These are phyloP conservation scores for Triplophysa dalaica DNA, from an alignment of 2,113 vertebrate species.

Conservation along the genomic window DNA sequence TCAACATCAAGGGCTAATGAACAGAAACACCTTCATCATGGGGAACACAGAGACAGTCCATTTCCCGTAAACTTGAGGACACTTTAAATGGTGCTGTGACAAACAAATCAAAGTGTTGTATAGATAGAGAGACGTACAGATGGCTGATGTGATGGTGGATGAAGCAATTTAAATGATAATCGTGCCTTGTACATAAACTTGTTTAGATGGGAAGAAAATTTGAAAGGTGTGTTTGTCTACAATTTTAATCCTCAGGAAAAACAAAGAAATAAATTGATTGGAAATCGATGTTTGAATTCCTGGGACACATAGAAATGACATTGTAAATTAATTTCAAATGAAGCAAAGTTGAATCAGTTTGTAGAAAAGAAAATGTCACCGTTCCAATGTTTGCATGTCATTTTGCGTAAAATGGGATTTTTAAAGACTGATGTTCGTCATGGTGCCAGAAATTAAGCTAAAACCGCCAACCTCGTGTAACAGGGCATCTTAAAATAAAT, in stretches of 20 bases:
- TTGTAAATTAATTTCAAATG: background rate
- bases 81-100: conserved; percentile 47
- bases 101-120: conserved; percentile 57
- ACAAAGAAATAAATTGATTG: conserved; percentile 10
- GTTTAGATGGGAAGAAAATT: conserved; percentile 14
- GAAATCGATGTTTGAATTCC: background rate
- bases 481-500: conserved; percentile 36
- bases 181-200: conserved; percentile 51
- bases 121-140: conserved; percentile 48
- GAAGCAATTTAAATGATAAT: conserved; percentile 33
- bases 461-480: background rate
- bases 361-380: background rate
- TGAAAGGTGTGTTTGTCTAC: background rate
- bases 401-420: conserved; percentile 11
- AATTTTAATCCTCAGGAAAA: background rate
- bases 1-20: conserved; percentile 69
- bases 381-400: background rate
- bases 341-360: background rate
- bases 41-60: conserved; percentile 45
- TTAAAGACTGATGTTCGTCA: background rate
- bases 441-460: conserved; percentile 44
- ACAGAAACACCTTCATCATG: conserved; percentile 50
- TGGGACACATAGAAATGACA: background rate
- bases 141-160: conserved; percentile 12
- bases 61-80: conserved; percentile 51